A percentile compares a stretch with the other conserved stretches of the same genome.
Conservation (phyloP, 2,797 vertebrate species). For the Cirrhinus mrigala region DNA sequence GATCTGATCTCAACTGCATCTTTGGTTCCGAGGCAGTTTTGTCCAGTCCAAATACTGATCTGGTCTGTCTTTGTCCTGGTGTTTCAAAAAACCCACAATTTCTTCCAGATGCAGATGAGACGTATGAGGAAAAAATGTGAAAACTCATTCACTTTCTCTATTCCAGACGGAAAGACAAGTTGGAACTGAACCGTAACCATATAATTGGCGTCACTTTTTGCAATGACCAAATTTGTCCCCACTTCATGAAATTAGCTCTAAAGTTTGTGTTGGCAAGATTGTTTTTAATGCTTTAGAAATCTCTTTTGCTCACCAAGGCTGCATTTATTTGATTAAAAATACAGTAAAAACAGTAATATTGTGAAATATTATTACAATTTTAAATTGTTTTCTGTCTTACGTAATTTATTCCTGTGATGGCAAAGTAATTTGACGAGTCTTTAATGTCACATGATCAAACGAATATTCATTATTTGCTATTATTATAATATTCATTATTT, state of each 20-base stretch:
- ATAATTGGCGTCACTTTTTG: neutral
- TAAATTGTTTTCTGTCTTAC: neutral
- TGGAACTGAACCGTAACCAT: neutral
- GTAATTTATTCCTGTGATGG: neutral
- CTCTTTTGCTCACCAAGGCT: neutral
- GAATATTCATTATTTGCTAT: no score
- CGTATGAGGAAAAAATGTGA: neutral
- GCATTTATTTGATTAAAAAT: neutral
- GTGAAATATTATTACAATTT: neutral
- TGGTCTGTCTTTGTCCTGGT: conserved; percentile 24
- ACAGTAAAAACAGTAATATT: neutral
- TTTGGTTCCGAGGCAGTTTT: neutral
- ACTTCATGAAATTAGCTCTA: neutral
- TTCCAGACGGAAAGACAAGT: neutral
- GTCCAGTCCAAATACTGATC: conserved; percentile 9
- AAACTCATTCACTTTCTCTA: neutral
- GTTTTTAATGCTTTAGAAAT: neutral
- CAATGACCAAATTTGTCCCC: neutral
- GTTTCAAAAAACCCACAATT: neutral
- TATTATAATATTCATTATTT: no score
- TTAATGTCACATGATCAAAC: no score
- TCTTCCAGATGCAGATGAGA: conserved; percentile 21
- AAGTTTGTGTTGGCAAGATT: neutral
- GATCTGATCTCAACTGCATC: conserved; percentile 1
- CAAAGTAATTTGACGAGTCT: no score